Evolutionary conservation across 2,888 invertebrate species (phyloP).

Genomic region (Allacma fusca): DNA sequence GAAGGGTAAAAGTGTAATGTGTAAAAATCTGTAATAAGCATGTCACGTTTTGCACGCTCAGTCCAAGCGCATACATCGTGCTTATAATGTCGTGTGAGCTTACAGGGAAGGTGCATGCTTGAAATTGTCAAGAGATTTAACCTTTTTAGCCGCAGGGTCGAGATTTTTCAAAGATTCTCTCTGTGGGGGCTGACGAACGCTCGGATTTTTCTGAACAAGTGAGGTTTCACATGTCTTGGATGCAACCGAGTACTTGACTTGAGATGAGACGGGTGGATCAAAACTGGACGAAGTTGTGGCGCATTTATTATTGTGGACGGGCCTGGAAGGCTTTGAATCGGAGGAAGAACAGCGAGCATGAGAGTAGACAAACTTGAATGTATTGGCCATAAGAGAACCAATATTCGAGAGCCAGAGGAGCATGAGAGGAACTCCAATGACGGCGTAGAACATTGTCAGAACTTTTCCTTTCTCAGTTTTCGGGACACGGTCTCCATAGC

Average conservation of each 20-base stretch:
- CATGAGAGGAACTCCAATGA: slow-evolving; percentile 87
- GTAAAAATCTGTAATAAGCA: neutral
- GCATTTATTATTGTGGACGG: slow-evolving; percentile 48
- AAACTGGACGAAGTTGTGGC: slow-evolving; percentile 49
- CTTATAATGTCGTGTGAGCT: neutral
- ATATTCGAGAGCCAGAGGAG: slow-evolving; percentile 84
- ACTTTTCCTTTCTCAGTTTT: slow-evolving; percentile 83
- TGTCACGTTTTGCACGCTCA: no score
- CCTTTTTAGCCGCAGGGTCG: slow-evolving; percentile 60
- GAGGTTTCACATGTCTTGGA: slow-evolving; percentile 58
- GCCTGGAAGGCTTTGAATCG: slow-evolving; percentile 40
- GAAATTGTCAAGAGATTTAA: slow-evolving; percentile 17
- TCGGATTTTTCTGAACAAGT: slow-evolving; percentile 66
- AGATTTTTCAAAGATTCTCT: slow-evolving; percentile 52
- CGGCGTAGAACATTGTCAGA: slow-evolving; percentile 85
- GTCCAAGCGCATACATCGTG: neutral
- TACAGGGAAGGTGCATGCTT: neutral
- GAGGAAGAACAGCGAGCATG: slow-evolving; percentile 64
- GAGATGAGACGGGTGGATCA: slow-evolving; percentile 47
- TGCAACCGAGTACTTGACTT: slow-evolving; percentile 56
- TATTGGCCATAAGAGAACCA: slow-evolving; percentile 80
- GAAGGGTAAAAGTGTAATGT: neutral
- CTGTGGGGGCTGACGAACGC: slow-evolving; percentile 21
- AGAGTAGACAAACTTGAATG: slow-evolving; percentile 75
- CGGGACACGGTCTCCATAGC: slow-evolving; percentile 86